These are phyloP conservation scores for Epizoanthus stellaris DNA, from an alignment of 92 coral and sea anemone genomes.

Conservation along the genomic window DNA sequence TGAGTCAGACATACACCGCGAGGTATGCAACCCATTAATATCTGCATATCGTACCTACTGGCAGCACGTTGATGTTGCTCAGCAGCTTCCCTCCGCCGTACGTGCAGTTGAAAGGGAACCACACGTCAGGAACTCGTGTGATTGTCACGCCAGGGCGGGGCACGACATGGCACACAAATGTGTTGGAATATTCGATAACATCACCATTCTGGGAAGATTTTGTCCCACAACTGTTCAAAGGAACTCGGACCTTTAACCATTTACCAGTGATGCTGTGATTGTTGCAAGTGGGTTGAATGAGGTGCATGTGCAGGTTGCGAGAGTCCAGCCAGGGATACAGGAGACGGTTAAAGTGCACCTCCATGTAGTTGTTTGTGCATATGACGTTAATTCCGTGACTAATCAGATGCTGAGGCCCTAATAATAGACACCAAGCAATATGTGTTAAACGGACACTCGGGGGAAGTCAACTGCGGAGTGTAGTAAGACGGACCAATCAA, in stretches of 20 bases:
- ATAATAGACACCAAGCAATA: neutral
- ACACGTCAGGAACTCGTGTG: slow-evolving; percentile 57
- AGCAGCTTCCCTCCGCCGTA: slow-evolving; percentile 62
- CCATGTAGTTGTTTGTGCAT: slow-evolving; percentile 59
- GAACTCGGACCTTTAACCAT: slow-evolving; percentile 55
- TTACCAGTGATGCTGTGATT: slow-evolving; percentile 53
- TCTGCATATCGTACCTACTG: slow-evolving; percentile 41
- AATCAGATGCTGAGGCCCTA: slow-evolving; percentile 51
- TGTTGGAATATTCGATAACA: slow-evolving; percentile 45
- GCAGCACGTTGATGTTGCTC: slow-evolving; percentile 14
- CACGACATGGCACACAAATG: slow-evolving; percentile 42
- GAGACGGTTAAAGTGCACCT: slow-evolving; percentile 56
- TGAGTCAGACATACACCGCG: too few species aligned
- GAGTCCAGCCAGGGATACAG: slow-evolving; percentile 73
- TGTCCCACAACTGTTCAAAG: slow-evolving; percentile 73
- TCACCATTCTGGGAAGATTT: slow-evolving; percentile 20
- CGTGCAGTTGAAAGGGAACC: slow-evolving; percentile 64
- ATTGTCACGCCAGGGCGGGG: slow-evolving; percentile 41
- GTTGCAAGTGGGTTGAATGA: slow-evolving; percentile 61
- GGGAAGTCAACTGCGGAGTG: too few species aligned
- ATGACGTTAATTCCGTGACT: slow-evolving; percentile 58
- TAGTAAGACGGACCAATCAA: neutral
- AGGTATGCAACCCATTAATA: neutral
- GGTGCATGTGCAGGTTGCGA: slow-evolving; percentile 59
- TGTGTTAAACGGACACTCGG: too few species aligned